Conservation (phyloP, 2,888 invertebrate species). For the Drosophila neonasuta region DNA sequence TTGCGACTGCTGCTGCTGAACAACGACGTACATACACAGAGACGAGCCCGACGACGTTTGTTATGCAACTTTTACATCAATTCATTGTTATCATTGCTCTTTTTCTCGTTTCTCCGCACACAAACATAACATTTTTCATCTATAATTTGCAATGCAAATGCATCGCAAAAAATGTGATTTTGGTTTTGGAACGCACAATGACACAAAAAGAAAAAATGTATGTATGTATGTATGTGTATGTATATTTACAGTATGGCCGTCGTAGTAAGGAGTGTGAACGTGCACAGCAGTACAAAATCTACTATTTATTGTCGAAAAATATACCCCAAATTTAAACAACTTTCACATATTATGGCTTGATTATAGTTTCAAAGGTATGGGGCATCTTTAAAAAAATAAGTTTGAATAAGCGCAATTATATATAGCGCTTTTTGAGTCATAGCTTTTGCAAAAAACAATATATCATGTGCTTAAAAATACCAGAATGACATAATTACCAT, state of each 20-base stretch:
- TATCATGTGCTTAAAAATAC: not conserved
- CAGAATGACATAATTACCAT: not conserved
- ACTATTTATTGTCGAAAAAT: not conserved
- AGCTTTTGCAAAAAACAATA: not conserved
- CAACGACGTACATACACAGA: conserved; percentile 53
- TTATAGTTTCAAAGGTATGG: not conserved
- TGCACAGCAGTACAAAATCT: not conserved
- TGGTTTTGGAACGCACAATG: conserved; percentile 68
- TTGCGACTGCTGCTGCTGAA: conserved; percentile 55
- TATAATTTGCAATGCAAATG: conserved; percentile 61
- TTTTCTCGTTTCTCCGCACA: conserved; percentile 50
- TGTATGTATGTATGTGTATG: conserved; percentile 68
- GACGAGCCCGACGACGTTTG: conserved; percentile 63
- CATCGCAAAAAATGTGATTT: conserved; percentile 70
- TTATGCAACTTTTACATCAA: conserved; percentile 71
- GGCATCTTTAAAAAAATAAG: not conserved
- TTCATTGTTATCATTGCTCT: conserved; percentile 65
- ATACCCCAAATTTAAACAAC: not conserved
- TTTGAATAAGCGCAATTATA: not conserved
- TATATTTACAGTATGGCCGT: conserved; percentile 63
- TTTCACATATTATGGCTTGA: not conserved
- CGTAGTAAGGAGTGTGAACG: conserved; percentile 27
- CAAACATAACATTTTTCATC: conserved; percentile 57
- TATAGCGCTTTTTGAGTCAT: not conserved
- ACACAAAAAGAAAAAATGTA: conserved; percentile 68